phyloP scores from a whole-genome alignment of 1,140 invertebrate species.

The Pomacea maculata region DNA sequence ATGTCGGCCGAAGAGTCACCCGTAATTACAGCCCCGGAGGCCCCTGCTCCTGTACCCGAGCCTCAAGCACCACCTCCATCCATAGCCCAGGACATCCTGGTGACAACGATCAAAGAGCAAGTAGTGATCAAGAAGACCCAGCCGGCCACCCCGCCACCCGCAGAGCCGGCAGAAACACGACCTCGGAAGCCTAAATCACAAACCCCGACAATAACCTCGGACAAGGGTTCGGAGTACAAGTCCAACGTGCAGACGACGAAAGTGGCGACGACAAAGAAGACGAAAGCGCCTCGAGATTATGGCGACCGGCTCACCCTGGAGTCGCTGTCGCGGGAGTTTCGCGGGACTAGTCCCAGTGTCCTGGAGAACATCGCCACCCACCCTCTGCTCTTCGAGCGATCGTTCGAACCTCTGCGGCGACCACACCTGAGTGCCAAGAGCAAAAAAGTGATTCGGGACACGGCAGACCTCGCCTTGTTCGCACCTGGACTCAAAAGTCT shows the following conservation, averaged over 20 bases:
- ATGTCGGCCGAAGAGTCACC: slow-evolving; percentile 22
- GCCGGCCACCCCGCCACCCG: slow-evolving; percentile 24
- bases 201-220: slow-evolving; percentile 7
- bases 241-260: slow-evolving; percentile 17
- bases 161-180: slow-evolving; percentile 18
- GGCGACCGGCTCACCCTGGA: slow-evolving; percentile 26
- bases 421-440: slow-evolving; percentile 53
- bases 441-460: slow-evolving; percentile 55
- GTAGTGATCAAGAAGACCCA: slow-evolving; percentile 27
- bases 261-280: slow-evolving; percentile 8
- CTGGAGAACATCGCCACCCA: slow-evolving; percentile 56
- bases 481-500: slow-evolving; percentile 57
- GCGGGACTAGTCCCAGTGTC: slow-evolving; percentile 53
- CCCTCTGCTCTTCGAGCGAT: slow-evolving; percentile 47
- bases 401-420: slow-evolving; percentile 44
- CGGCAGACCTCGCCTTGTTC: slow-evolving; percentile 43
- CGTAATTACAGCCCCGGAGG: neutral
- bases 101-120: slow-evolving; percentile 19
- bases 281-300: slow-evolving; percentile 24
- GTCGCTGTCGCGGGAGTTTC: slow-evolving; percentile 41
- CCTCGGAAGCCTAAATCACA: slow-evolving; percentile 26
- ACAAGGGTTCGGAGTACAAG: slow-evolving; percentile 15
- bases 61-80: slow-evolving; percentile 15
- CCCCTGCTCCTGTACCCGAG: slow-evolving; percentile 3
- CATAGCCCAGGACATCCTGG: slow-evolving; percentile 8